These are phyloP conservation scores for Teleogryllus occipitalis DNA, from an alignment of 1,140 invertebrate genomes.

Conservation along the genomic window DNA sequence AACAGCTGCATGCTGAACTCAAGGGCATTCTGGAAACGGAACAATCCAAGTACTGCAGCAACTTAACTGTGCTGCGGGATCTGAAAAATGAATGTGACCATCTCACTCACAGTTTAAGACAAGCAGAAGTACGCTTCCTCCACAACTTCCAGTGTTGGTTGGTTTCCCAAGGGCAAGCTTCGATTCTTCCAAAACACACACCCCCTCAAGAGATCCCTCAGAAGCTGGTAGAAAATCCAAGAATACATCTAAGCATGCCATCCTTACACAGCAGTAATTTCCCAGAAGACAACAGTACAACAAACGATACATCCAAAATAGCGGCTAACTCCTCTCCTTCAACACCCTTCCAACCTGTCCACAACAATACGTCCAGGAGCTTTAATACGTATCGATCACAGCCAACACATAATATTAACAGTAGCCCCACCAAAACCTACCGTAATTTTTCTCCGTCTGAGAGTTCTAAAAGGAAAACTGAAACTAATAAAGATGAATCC, in stretches of 20 bases:
- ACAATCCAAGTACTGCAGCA: not conserved
- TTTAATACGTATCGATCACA: no score
- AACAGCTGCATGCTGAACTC: not conserved
- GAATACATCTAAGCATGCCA: not conserved
- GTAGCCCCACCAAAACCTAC: no score
- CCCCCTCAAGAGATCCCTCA: not conserved
- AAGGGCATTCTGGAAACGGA: not conserved
- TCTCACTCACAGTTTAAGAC: not conserved
- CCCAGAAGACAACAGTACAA: no score
- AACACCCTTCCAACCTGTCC: no score
- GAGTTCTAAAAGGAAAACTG: no score
- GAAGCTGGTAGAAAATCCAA: not conserved
- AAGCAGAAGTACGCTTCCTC: not conserved
- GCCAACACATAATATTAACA: no score
- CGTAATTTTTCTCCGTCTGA: no score
- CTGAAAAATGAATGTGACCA: not conserved
- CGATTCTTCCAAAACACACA: not conserved
- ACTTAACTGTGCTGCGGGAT: not conserved
- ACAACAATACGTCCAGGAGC: no score
- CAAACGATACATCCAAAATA: no score
- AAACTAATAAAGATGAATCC: no score
- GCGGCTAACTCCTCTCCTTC: no score
- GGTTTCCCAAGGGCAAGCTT: not conserved
- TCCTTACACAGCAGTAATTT: no score
- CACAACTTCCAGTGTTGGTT: not conserved